Evolutionary conservation across 2,888 invertebrate species (phyloP).

Genomic region (Ichneumoninae sp.): DNA sequence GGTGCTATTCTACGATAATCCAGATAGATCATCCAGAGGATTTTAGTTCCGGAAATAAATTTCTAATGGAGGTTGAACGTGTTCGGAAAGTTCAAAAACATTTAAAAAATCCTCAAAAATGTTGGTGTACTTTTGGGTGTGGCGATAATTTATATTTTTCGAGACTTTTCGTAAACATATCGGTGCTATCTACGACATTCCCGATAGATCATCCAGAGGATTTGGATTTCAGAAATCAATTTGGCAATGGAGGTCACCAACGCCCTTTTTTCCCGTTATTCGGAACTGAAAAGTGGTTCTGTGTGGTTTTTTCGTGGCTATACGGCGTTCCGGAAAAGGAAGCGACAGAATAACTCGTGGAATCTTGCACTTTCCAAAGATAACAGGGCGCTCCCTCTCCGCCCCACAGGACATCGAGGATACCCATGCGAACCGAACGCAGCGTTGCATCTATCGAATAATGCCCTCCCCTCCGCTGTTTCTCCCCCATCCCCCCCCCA

Average conservation of each 20-base stretch:
- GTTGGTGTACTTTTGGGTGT: too few species aligned
- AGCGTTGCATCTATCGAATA: constrained; percentile 25
- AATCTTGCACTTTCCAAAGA: constrained; percentile 38
- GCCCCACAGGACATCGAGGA: neutral
- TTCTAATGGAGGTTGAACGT: neutral
- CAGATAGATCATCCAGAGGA: neutral
- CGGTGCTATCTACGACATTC: neutral
- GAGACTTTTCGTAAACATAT: too few species aligned
- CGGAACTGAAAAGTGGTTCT: neutral
- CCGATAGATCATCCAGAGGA: neutral
- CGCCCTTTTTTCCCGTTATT: neutral
- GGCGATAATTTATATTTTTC: too few species aligned
- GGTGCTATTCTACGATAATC: neutral
- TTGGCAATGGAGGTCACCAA: neutral
- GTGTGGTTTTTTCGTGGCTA: neutral
- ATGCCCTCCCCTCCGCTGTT: neutral
- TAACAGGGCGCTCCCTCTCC: constrained; percentile 4
- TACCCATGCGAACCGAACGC: constrained; percentile 8
- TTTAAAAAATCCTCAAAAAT: too few species aligned
- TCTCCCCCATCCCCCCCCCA: constrained; percentile 2
- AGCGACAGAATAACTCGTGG: constrained; percentile 36
- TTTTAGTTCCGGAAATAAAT: neutral
- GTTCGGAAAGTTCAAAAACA: too few species aligned
- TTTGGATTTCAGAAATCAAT: neutral
- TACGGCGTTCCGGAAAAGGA: constrained; percentile 24